Base-by-base conservation (phyloP, 1,140 invertebrate species). In the Ruditapes philippinarum region DNA sequence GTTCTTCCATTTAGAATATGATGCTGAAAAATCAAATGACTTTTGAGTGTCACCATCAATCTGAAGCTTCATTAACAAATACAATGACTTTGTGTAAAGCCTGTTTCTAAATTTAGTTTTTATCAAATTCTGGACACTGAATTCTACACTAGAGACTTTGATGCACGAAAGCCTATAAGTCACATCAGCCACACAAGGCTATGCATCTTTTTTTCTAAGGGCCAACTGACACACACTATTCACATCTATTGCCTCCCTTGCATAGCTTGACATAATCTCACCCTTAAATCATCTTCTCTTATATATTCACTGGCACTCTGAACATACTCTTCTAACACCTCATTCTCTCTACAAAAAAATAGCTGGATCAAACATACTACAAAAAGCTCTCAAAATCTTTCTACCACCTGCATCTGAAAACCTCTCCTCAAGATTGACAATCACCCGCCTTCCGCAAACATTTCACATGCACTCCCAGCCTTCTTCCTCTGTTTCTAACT, bases 101-200 rank as follows among this genome's bases (percentile, higher is more conserved):
- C 36, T 76, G 36, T 76, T 76, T 12, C 74, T 78, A 19, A 78
- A 25, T 45, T 51, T 49, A 2, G 74, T 78, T 78, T 78, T 78
- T 28, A 78, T 49, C 0, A 78, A 11, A 31, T 45, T 49, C 28
- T 51, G 31, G 40, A 28, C 28, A 31, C 12, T 40, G 7, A 38
- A 76, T 11, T 22, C 38, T 38, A n/a, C n/a, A n/a, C n/a, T n/a
- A n/a, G n/a, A n/a, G n/a, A n/a, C n/a, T n/a, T n/a, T n/a, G n/a
- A n/a, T n/a, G n/a, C 45, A 79, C 14, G 57, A 79, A 36, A 79
- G 42, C 49, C 25, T 79, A 28, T 57, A 36, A 45, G 76, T 49
- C 11, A 36, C 76, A 11, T 54, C 76, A 54, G 76, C 76, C 9
- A 70, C 65, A 70, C 31, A 38, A 2, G 33, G 33, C 38, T 70